Percentiles rank a stretch among this genome's conserved stretches.
phyloP scores from a whole-genome alignment of 2,113 vertebrate genomes.

The Reinhardtius hippoglossoides region DNA sequence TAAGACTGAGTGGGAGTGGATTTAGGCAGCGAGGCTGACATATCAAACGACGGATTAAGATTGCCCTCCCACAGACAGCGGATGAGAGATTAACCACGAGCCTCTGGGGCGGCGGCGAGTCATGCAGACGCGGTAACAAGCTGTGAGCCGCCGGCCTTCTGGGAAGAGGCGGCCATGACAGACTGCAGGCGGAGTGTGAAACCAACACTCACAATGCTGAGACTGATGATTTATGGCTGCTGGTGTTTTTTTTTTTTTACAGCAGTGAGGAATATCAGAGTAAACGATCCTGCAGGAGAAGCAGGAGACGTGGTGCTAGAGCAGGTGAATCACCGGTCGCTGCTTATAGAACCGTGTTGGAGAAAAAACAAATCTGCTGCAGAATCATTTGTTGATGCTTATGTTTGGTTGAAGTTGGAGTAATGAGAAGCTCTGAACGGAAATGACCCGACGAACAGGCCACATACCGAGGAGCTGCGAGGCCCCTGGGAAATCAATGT shows the following conservation, averaged over 20 bases:
- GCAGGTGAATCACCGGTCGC: conserved; percentile 10
- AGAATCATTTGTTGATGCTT: conserved; percentile 29
- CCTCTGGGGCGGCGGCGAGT: conserved; percentile 36
- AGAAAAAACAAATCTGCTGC: neutral
- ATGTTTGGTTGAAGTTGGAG: conserved; percentile 30
- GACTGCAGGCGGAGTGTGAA: conserved; percentile 21
- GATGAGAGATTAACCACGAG: conserved; percentile 54
- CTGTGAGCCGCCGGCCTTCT: conserved; percentile 47
- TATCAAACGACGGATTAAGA: conserved; percentile 31
- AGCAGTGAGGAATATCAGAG: conserved; percentile 18
- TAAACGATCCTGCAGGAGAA: conserved; percentile 10
- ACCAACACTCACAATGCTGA: conserved; percentile 3
- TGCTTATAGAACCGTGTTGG: neutral
- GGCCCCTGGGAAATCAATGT: conserved; percentile 58
- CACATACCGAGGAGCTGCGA: conserved; percentile 1
- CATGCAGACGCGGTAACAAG: conserved; percentile 52
- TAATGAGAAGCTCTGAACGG: conserved; percentile 43
- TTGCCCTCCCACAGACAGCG: conserved; percentile 4
- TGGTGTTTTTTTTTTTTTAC: conserved; percentile 23
- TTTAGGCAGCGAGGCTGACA: neutral
- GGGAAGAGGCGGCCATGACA: conserved; percentile 45
- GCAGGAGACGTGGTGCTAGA: neutral
- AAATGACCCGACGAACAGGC: conserved; percentile 26
- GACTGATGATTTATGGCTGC: conserved; percentile 44
- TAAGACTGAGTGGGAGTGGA: conserved; percentile 43